Evolutionary conservation across 2,888 invertebrate genomes (phyloP), one percentile per base, ranked within the genome.

Genomic region (Ophion slaviceki): DNA sequence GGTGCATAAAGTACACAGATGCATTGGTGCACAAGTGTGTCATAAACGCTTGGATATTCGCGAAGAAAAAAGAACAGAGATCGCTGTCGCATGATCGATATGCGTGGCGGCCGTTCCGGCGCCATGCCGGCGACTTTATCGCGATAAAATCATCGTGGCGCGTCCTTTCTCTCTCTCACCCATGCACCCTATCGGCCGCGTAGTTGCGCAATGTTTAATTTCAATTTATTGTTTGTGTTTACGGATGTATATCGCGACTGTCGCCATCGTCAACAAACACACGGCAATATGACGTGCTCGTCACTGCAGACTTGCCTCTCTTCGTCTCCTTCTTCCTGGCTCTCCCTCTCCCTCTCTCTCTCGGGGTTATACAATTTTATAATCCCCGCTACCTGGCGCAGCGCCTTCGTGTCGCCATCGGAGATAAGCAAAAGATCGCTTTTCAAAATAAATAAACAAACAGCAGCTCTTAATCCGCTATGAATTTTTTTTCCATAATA

Each of bases 181-280:
- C 53, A 24, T 11, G 2, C 45, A 20, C 24, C 59, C n/a, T 57
- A 59, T 64, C 40, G 24, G 64, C 64, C 36, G 20, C n/a, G 47
- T 84, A 66, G 75, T 90, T 89, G 86, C 87, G 85, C 89, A 89
- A 89, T 87, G 84, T 88, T 89, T 85, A 85, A 87, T 87, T 89
- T 80, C 71, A 88, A 88, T 91, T 90, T 90, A 90, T 90, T 92
- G 85, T 90, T 92, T 91, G 88, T 91, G 88, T 91, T 91, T 92
- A 90, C 89, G 85, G 85, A 85, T 88, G 82, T 84, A 61, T 74
- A 80, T 83, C 82, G 77, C 80, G 72, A 36, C 64, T 75, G 72
- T 77, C 77, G 74, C 80, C 72, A 80, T 59, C 74, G 86, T 84
- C 70, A 88, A 89, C 87, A 89, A 89, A 89, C 87, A 85, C 76